phyloP scores from a whole-genome alignment of 2,797 vertebrate genomes.

The Notolepis coatsorum region DNA sequence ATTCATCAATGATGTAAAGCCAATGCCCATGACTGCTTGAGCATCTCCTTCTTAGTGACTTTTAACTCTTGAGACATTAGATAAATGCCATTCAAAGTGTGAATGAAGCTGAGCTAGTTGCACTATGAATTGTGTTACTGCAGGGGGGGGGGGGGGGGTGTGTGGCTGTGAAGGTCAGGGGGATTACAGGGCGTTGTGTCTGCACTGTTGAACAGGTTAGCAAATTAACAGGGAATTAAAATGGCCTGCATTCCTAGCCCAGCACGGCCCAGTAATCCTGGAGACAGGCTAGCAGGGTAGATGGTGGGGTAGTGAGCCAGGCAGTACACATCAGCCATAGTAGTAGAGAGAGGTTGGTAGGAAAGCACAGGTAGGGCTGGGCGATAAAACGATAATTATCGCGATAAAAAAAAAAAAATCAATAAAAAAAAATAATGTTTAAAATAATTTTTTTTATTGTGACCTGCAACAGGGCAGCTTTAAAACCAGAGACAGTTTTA shows the following conservation, averaged over 20 bases:
- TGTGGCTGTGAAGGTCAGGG: slow-evolving; percentile 54
- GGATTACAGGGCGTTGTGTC: slow-evolving; percentile 75
- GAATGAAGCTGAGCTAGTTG: slow-evolving; percentile 33
- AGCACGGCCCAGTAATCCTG: slow-evolving; percentile 66
- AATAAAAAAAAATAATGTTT: too few relatives aligned
- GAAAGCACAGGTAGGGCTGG: slow-evolving; percentile 28
- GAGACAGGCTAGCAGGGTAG: slow-evolving; percentile 53
- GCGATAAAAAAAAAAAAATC: too few relatives aligned
- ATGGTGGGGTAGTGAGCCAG: slow-evolving; percentile 41
- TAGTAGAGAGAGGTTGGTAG: slow-evolving; percentile 39
- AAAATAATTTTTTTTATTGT: too few relatives aligned
- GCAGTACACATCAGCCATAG: slow-evolving; percentile 32
- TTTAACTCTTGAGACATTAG: slow-evolving; percentile 27
- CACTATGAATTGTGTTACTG: slow-evolving; percentile 26
- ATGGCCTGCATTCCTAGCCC: slow-evolving; percentile 73
- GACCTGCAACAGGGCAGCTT: too few relatives aligned
- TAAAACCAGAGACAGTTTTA: too few relatives aligned
- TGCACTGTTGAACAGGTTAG: slow-evolving; percentile 80
- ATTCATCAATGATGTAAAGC: background rate
- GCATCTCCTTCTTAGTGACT: slow-evolving; percentile 20
- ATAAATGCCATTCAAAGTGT: slow-evolving; percentile 34
- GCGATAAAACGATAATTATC: too few relatives aligned
- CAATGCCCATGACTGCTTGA: slow-evolving; percentile 5
- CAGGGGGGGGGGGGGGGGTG: slow-evolving; percentile 52
- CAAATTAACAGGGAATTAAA: slow-evolving; percentile 84